Evolutionary conservation across 2,888 invertebrate genomes (phyloP).

Genomic region (Unio delphinus): DNA sequence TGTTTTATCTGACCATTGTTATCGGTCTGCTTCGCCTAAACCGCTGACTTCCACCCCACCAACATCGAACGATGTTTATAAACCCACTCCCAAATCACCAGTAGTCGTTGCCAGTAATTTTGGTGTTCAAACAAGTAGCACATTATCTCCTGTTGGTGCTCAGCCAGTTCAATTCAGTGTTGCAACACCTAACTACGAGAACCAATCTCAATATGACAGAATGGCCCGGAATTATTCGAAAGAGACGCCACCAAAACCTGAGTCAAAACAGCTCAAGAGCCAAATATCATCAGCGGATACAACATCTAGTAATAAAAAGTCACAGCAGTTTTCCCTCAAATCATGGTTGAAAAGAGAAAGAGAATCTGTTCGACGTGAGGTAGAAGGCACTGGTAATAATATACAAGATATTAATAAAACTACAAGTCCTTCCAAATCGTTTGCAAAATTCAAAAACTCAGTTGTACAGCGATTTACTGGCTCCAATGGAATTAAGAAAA

Average conservation of each 20-base stretch:
- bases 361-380: conserved; percentile 34
- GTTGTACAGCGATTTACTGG: conserved; percentile 54
- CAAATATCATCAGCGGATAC: conserved; percentile 7
- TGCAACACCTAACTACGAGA: conserved; percentile 42
- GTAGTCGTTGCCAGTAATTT: conserved; percentile 7
- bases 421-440: conserved; percentile 33
- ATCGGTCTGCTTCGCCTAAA: conserved; percentile 51
- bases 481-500: conserved; percentile 24
- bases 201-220: conserved; percentile 36
- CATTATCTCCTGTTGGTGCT: too few relatives aligned
- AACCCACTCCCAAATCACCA: conserved; percentile 49
- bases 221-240: background rate
- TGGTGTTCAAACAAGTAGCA: conserved; percentile 5
- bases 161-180: conserved; percentile 7
- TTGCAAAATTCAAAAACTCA: conserved; percentile 52
- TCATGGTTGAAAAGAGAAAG: conserved; percentile 58
- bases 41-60: conserved; percentile 59
- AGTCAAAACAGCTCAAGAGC: conserved; percentile 1
- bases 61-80: conserved; percentile 46
- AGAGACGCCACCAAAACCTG: conserved; percentile 10
- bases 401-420: conserved; percentile 15
- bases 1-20: conserved; percentile 8
- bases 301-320: conserved; percentile 33
- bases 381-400: conserved; percentile 24
- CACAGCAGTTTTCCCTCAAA: conserved; percentile 53